Evolutionary conservation across 2,888 invertebrate genomes (phyloP), one percentile per base, ranked within the genome.

Genomic region (Amblyjoppa proteus): DNA sequence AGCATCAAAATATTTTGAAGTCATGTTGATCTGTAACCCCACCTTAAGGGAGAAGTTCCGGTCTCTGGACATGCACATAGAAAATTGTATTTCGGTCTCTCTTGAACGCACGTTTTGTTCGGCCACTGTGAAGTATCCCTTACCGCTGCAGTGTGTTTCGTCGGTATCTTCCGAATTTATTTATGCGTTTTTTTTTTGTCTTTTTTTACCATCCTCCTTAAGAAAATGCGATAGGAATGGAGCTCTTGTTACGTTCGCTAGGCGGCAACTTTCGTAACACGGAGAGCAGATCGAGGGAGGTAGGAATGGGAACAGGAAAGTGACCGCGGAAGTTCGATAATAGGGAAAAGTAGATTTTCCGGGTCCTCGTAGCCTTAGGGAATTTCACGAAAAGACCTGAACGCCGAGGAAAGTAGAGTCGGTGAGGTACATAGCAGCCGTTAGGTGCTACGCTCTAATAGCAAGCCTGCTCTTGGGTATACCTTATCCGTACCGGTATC

Each of bases 251-350:
- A 53, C 58, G 25, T 11, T 58, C 13, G 45, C 51, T 53, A 20
- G 34, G 16, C 64, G 31, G 16, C 34, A 31, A 71, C 16, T 73
- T 68, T 25, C 66, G 56, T 9, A 13, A 20, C 16, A 51, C 13
- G 31, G 51, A 53, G 64, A 49, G 58, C n/a, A 28, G 20, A 61
- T 25, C 5, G 25, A 69, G 38, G 38, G 20, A 51, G n/a, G 79
- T 41, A 25, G 45, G 71, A 51, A 49, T 13, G 51, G 73, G 53
- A 71, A 76, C 71, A 73, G 76, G 68, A 76, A 85, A 83, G 80
- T 85, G 80, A 85, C 85, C 80, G 76, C 68, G 80, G 79, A 85
- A 83, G 83, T 85, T 83, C 80, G 76, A 80, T 85, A 83, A 85
- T 85, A 80, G 82, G 80, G 71, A 80, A 76, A 85, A 85, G 85